Evolutionary conservation across 2,113 vertebrate genomes (phyloP), one percentile per base, ranked within the genome.

Genomic region (Strigops habroptila): DNA sequence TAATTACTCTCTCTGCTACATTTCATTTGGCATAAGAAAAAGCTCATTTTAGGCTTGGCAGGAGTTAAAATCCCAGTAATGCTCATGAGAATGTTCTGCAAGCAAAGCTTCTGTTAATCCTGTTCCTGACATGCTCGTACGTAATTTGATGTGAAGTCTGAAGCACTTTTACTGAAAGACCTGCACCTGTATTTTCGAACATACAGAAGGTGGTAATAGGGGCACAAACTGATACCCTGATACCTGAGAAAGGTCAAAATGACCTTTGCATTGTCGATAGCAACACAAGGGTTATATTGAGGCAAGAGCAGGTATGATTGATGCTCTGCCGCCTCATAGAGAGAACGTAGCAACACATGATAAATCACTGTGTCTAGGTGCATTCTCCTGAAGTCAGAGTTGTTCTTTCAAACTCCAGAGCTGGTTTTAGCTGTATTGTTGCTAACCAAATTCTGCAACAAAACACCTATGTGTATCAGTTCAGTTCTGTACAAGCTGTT

Each of bases 21-120:
- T 94, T 94, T 95, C 44, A 59, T 95, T 95, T 95, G 90, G 63
- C 70, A 19, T 90, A 82, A 86, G 74, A 83, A 82, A 95, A 93
- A 89, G 67, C 67, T 93, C 64, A 68, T 93, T 95, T 96, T 92
- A 88, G 73, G 64, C 53, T 95, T 95, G 90, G 91, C 89, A 87
- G 85, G 64, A 96, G 82, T 96, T 95, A 89, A 95, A 95, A 88
- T 91, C 76, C 33, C 18, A 68, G 70, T 96, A 95, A 97, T 90
- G 73, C 93, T 82, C 57, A 83, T 91, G 95, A 90, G 93, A 92
- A 90, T 93, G 89, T 96, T 97, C 74, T 92, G 52, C 3, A 10
- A 79, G 79, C 73, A 94, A 83, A 92, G 84, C 90, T 86, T 62
- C 37, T 82, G 22, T 90, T 97, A 97, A 97, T 96, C 70, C 64